These are phyloP conservation scores for Macrotrachela quadricornifera DNA, from an alignment of 1,140 invertebrate genomes.

Conservation along the genomic window DNA sequence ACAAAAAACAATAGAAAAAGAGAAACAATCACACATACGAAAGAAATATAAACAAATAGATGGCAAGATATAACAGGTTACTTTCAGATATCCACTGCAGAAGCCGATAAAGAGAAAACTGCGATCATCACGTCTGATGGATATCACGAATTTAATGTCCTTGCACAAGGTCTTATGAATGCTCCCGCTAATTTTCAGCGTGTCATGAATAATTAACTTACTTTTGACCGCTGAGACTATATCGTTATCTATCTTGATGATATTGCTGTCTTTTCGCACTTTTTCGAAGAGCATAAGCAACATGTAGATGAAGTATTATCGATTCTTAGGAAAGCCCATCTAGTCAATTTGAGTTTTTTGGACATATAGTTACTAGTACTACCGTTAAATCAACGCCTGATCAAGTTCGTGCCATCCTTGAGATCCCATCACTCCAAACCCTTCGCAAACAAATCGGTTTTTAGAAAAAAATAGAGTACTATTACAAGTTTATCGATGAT, in stretches of 20 bases:
- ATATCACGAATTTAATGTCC: constrained; percentile 8
- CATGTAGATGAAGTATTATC: background rate
- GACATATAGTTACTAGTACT: constrained; percentile 14
- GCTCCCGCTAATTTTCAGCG: constrained; percentile 11
- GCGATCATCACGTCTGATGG: constrained; percentile 15
- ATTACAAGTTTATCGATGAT: constrained; percentile 14
- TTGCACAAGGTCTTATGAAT: constrained; percentile 12
- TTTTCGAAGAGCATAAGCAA: background rate
- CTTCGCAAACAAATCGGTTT: constrained; percentile 15
- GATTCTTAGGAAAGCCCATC: background rate
- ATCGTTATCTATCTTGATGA: constrained; percentile 4
- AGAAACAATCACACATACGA: too few relatives aligned
- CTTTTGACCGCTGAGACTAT: constrained; percentile 9
- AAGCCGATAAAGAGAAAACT: constrained; percentile 1
- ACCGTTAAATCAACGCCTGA: constrained; percentile 13
- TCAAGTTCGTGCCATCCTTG: constrained; percentile 15
- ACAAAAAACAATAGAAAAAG: too few relatives aligned
- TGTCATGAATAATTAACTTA: constrained; percentile 14
- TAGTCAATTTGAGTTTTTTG: constrained; percentile 12
- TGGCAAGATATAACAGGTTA: too few relatives aligned
- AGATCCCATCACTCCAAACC: constrained; percentile 16
- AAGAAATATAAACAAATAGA: too few relatives aligned
- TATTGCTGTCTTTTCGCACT: background rate
- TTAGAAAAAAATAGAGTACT: constrained; percentile 17
- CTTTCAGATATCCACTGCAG: background rate